Evolutionary conservation across 2,113 vertebrate species (phyloP).

Genomic region (Apodemus sylvaticus): DNA sequence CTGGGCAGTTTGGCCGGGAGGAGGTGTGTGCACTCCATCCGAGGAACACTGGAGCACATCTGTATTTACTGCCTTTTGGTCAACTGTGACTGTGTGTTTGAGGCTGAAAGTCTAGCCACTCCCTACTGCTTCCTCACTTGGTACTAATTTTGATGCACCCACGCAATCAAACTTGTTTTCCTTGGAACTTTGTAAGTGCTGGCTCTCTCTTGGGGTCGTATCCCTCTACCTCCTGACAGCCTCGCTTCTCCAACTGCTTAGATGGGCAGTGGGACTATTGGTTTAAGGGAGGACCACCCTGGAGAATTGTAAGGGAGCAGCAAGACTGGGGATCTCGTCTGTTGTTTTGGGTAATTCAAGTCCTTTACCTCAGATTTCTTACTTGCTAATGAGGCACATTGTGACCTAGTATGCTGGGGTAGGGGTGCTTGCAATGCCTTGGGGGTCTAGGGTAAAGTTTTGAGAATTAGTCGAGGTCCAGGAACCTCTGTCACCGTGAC

Average conservation of each 20-base stretch:
- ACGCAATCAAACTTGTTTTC: neutral
- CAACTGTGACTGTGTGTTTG: neutral
- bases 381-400: neutral
- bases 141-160: neutral
- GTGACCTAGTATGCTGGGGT: neutral
- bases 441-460: neutral
- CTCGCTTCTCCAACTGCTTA: neutral
- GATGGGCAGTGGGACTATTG: neutral
- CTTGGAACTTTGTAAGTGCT: neutral
- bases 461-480: conserved; percentile 14
- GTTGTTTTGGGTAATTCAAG: no score
- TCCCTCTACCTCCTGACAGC: neutral
- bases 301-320: neutral
- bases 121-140: neutral
- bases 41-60: neutral
- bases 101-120: neutral
- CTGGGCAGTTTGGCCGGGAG: neutral
- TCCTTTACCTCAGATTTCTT: neutral
- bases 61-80: neutral
- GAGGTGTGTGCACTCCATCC: neutral
- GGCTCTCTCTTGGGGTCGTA: neutral
- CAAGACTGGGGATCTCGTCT: neutral
- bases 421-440: neutral
- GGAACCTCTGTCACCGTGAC: neutral
- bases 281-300: neutral